Evolutionary conservation across 2,113 vertebrate species (phyloP), one percentile per base, ranked within the genome.

Genomic region (Brachypodius melanocephalos): DNA sequence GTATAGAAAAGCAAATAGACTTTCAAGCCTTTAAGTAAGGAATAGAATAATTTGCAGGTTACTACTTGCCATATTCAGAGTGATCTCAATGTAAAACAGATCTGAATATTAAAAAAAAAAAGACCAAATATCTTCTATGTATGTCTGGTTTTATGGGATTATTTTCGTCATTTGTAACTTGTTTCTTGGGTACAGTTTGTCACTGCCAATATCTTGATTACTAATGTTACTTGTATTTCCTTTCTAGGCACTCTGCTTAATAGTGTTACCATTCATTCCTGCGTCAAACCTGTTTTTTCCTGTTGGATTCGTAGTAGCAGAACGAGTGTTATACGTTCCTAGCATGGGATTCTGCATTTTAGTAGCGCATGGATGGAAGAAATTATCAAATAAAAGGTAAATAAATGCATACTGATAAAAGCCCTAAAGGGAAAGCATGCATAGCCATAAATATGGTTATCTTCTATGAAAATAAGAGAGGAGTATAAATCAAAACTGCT

Each of bases 301-400:
- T 10, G 99, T 99, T 98, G 99, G 99, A 45, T 99, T 99, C 10
- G 99, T 99, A 38, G 98, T 99, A 90, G 99, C 99, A 40, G 99
- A 99, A 97, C 95, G 99, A 89, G 99, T 99, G 25, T 98, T 99
- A 3, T 99, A 99, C 89, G 99, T 99, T 54, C 99, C 99, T 89
- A 99, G 99, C 87, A 99, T 99, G 99, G 99, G 99, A 45, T 99
- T 99, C 97, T 99, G 99, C 95, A 98, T 99, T 93, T 97, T 99
- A 68, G 98, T 99, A 71, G 99, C 98, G 38, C 99, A 99, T 80
- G 99, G 99, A 80, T 99, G 99, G 98, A 98, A 97, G 96, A 98
- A 98, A 52, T 90, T 99, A 83, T 98, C 98, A 34, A 98, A 96
- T 45, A 99, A 97, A 98, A 98, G 98, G 99, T 99, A 59, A 75